phyloP scores from a whole-genome alignment of 2,888 invertebrate species.

The Agrochola macilenta region DNA sequence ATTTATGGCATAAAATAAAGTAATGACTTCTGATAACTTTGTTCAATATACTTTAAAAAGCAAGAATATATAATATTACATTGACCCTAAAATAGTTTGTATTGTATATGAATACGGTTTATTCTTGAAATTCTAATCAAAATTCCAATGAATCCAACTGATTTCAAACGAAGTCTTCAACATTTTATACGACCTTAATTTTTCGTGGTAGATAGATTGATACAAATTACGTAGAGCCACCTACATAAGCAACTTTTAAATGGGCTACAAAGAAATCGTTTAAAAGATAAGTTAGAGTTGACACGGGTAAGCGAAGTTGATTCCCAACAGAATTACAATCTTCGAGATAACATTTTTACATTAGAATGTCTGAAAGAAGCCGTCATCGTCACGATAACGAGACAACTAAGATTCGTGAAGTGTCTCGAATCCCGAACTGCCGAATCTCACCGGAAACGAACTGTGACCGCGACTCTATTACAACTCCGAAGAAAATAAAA shows the following conservation, averaged over 20 bases:
- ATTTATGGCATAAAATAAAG: constrained; percentile 2
- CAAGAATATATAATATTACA: background rate
- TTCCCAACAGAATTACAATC: constrained; percentile 79
- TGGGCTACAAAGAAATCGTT: constrained; percentile 68
- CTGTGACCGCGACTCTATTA: constrained; percentile 80
- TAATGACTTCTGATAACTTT: background rate
- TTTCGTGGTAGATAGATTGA: constrained; percentile 54
- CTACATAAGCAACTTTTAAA: constrained; percentile 66
- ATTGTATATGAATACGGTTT: background rate
- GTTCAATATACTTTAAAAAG: background rate
- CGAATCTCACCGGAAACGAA: constrained; percentile 75
- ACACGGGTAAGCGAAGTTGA: constrained; percentile 72
- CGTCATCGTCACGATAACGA: constrained; percentile 80
- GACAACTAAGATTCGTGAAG: constrained; percentile 81
- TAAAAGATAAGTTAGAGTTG: constrained; percentile 68
- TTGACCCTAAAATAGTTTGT: background rate
- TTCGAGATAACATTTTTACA: constrained; percentile 79
- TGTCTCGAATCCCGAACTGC: constrained; percentile 72
- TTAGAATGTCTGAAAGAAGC: constrained; percentile 75
- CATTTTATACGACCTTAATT: constrained; percentile 32
- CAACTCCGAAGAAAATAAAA: constrained; percentile 84
- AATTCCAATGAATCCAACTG: constrained; percentile 15
- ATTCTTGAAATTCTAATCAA: constrained; percentile 2
- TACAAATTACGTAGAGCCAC: constrained; percentile 55
- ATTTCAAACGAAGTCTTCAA: constrained; percentile 33